Base-by-base conservation (phyloP, 35 echinoderm and acorn worm species). In the Stichopus chloronotus region DNA sequence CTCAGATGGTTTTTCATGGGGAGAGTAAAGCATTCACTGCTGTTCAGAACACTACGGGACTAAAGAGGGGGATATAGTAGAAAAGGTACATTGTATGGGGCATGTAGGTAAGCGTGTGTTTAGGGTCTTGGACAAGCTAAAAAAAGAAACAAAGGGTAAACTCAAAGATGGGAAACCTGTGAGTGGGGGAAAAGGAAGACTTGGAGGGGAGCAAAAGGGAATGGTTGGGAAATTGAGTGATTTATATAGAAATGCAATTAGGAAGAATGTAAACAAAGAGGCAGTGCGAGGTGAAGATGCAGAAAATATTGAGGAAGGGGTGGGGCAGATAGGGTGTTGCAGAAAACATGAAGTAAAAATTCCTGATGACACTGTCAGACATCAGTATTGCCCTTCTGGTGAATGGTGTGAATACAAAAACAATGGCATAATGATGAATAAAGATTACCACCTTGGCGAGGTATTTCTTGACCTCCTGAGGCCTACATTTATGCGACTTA, bases 231-330 rank as follows among this genome's bases (percentile, higher is more conserved):
- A 22, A 74, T 22, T 74, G 4, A 74, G 69, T 10, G 69, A 74
- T 19, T 74, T 74, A 22, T 74, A 74, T 8, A n/a, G n/a, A n/a
- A n/a, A n/a, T n/a, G n/a, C n/a, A n/a, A n/a, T n/a, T n/a, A n/a
- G n/a, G n/a, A n/a, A n/a, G n/a, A n/a, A n/a, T n/a, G n/a, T n/a
- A n/a, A n/a, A n/a, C n/a, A n/a, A n/a, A n/a, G n/a, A n/a, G n/a
- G n/a, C n/a, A n/a, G n/a, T n/a, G n/a, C n/a, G n/a, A n/a, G 56
- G 92, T 25, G 13, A 94, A 76, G 89, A 88, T 65, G 83, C 87
- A 56, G 23, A 90, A 53, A 56, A 72, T 54, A 78, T 9, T 9
- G 25, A 55, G 24, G 5, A 23, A 23, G 89, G 89, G 72, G 30
- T 68, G 9, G 16, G 89, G 52, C 9, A 88, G 8, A 88, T 84